Evolutionary conservation across 2,113 vertebrate genomes (phyloP).

Genomic region (Sebastes schlegelii): DNA sequence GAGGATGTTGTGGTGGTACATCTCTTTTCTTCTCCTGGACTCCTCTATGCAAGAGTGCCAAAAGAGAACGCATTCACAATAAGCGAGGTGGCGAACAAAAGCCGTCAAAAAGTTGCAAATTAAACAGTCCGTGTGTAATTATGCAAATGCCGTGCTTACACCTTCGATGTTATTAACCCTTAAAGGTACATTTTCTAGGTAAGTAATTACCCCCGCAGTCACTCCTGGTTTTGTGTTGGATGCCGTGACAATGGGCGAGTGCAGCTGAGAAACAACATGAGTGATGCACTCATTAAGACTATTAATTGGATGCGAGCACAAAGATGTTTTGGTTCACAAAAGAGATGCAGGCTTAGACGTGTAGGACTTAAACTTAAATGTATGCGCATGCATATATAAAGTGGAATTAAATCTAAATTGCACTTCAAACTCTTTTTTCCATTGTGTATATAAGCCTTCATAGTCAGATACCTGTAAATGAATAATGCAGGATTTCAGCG

Average conservation of each 20-base stretch:
- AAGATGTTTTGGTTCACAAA: conserved; percentile 77
- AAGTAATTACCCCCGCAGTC: conserved; percentile 84
- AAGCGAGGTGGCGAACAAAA: conserved; percentile 77
- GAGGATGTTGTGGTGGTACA: conserved; percentile 67
- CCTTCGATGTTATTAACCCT: conserved; percentile 85
- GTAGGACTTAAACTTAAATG: conserved; percentile 52
- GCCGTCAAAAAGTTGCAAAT: conserved; percentile 84
- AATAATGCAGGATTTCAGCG: conserved; percentile 68
- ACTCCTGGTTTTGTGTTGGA: conserved; percentile 77
- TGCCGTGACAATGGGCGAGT: conserved; percentile 75
- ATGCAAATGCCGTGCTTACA: conserved; percentile 86
- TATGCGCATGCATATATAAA: conserved; percentile 50
- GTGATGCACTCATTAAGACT: conserved; percentile 82
- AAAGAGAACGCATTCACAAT: conserved; percentile 77
- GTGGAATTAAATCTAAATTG: conserved; percentile 44
- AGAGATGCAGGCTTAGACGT: conserved; percentile 30
- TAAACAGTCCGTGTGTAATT: conserved; percentile 85
- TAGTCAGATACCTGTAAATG: conserved; percentile 38
- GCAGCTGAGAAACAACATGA: conserved; percentile 75
- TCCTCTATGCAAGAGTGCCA: conserved; percentile 45
- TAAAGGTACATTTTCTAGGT: conserved; percentile 82
- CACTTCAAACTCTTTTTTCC: conserved; percentile 12
- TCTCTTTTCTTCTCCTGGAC: conserved; percentile 72
- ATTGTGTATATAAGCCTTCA: conserved; percentile 11
- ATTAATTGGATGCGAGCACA: conserved; percentile 80